phyloP scores from a whole-genome alignment of 2,797 vertebrate genomes.

The Alfaro cultratus region DNA sequence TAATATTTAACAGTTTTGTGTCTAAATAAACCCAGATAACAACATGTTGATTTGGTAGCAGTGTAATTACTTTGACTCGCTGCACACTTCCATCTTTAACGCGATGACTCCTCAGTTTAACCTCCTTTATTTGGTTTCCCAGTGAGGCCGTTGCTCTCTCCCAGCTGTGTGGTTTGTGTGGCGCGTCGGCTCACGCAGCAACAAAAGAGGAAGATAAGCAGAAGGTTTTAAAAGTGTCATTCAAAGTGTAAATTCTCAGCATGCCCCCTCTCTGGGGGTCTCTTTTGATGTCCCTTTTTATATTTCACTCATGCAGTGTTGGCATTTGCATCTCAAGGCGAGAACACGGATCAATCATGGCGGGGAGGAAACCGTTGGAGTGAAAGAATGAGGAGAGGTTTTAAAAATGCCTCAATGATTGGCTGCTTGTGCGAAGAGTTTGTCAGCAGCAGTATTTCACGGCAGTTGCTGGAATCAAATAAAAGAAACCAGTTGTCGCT shows the following conservation, averaged over 20 bases:
- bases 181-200: neutral
- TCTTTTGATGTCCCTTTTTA: slow-evolving; percentile 40
- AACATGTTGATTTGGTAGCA: neutral
- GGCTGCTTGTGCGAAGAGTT: slow-evolving; percentile 35
- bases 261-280: slow-evolving; percentile 6
- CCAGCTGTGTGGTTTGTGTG: slow-evolving; percentile 1
- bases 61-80: neutral
- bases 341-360: slow-evolving; percentile 53
- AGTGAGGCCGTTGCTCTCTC: neutral
- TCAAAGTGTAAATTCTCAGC: slow-evolving; percentile 15
- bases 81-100: slow-evolving; percentile 17
- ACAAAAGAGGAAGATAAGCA: slow-evolving; percentile 36
- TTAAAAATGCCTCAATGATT: slow-evolving; percentile 64
- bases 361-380: slow-evolving; percentile 17
- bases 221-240: slow-evolving; percentile 29
- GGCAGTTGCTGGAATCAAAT: slow-evolving; percentile 1
- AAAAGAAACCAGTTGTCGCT: slow-evolving; percentile 15
- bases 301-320: slow-evolving; percentile 42
- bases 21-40: neutral
- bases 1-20: neutral
- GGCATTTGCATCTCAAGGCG: slow-evolving; percentile 58
- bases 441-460: slow-evolving; percentile 38
- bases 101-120: slow-evolving; percentile 10
- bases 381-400: slow-evolving; percentile 52
- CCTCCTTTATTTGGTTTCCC: slow-evolving; percentile 26